Evolutionary conservation across 1,140 invertebrate genomes (phyloP).

Genomic region (Sycophaga agraensis): DNA sequence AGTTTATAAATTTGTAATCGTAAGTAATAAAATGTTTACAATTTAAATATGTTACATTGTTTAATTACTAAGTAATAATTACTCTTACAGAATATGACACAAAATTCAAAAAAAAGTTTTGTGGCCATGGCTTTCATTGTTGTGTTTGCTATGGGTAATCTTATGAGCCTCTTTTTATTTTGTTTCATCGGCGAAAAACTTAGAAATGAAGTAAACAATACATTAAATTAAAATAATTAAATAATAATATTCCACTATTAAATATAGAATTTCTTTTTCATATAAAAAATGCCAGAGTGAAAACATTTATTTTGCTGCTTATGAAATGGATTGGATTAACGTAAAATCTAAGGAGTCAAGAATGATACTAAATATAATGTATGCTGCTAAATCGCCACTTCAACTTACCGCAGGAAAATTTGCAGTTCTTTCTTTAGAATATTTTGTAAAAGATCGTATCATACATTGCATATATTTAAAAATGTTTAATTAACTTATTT

Average conservation of each 20-base stretch:
- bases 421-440: conserved; percentile 31
- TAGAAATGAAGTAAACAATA: conserved; percentile 7
- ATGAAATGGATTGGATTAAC: conserved; percentile 50
- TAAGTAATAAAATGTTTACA: conserved; percentile 11
- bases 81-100: conserved; percentile 1
- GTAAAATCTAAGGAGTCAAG: conserved; percentile 41
- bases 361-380: conserved; percentile 42
- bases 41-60: neutral
- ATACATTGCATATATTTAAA: too few relatives aligned
- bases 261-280: conserved; percentile 34
- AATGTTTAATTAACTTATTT: too few relatives aligned
- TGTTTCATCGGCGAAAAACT: conserved; percentile 26
- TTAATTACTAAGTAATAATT: neutral
- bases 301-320: conserved; percentile 36
- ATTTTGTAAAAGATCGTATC: too few relatives aligned
- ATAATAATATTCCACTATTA: neutral
- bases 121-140: conserved; percentile 1
- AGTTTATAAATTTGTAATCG: conserved; percentile 21
- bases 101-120: neutral
- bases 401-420: conserved; percentile 43
- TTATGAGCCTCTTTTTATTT: conserved; percentile 19
- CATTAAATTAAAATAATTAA: conserved; percentile 3
- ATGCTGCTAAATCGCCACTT: conserved; percentile 36
- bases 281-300: conserved; percentile 12
- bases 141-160: conserved; percentile 1